These are phyloP conservation scores for Drosophila nigricruria DNA, from an alignment of 2,888 invertebrate genomes.

Conservation along the genomic window DNA sequence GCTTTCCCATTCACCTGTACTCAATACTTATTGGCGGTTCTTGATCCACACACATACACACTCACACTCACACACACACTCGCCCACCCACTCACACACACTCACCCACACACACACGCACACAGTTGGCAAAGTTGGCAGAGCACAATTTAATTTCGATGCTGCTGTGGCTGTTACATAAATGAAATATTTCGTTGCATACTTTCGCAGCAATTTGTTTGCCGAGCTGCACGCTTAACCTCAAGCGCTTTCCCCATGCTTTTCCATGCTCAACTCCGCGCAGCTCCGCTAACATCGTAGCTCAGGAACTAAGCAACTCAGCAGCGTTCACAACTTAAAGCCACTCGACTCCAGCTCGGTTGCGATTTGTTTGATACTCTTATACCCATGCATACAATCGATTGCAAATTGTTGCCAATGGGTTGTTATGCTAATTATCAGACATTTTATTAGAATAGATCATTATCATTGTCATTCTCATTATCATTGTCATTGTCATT, in stretches of 20 bases:
- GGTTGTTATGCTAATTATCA: slow-evolving; percentile 1
- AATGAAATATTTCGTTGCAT: slow-evolving; percentile 69
- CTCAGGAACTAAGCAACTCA: neutral
- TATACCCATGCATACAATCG: neutral
- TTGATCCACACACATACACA: slow-evolving; percentile 7
- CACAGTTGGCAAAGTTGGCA: slow-evolving; percentile 20
- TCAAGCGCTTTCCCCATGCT: slow-evolving; percentile 17
- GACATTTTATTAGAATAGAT: too few relatives aligned
- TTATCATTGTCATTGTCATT: slow-evolving; percentile 5
- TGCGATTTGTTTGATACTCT: neutral
- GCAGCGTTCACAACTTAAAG: neutral
- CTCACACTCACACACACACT: slow-evolving; percentile 3
- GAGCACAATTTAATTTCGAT: slow-evolving; percentile 62
- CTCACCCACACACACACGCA: slow-evolving; percentile 18
- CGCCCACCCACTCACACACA: slow-evolving; percentile 4
- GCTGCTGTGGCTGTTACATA: slow-evolving; percentile 56
- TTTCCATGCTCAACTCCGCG: neutral
- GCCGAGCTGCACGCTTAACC: slow-evolving; percentile 34
- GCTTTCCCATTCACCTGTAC: slow-evolving; percentile 35
- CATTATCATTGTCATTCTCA: slow-evolving; percentile 10
- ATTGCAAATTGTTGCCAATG: neutral
- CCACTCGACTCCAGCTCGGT: neutral
- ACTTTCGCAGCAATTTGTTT: slow-evolving; percentile 66
- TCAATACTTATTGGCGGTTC: slow-evolving; percentile 41
- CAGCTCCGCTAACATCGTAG: neutral